Evolutionary conservation across 1,140 invertebrate species (phyloP), one percentile per base, ranked within the genome.

Genomic region (Sycophila sp.): DNA sequence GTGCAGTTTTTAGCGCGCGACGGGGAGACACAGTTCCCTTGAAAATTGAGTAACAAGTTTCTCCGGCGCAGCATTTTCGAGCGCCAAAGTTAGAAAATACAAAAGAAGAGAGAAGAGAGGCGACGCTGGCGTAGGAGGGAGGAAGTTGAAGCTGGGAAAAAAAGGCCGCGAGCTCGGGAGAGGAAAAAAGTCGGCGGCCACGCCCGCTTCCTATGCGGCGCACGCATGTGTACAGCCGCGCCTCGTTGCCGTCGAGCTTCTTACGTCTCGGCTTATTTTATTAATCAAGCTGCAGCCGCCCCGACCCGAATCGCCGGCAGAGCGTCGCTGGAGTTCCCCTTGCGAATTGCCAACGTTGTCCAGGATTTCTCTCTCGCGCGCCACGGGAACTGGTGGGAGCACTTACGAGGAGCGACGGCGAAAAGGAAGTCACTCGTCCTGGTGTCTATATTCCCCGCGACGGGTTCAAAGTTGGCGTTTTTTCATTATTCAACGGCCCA

Each of bases 291-390:
- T 38, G 15, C 19, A 53, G 53, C 60, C 55, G 13, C 24, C 60
- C 56, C 60, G 51, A 30, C 55, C 55, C 40, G 65, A 73, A 69
- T 64, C 22, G 60, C 56, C 53, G 73, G 73, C 73, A 72, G 75
- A 75, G n/a, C 69, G 71, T 59, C 49, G n/a, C n/a, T n/a, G n/a
- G n/a, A 76, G 75, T 71, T 73, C 75, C 60, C 76, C 73, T 77
- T 76, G 73, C 74, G 49, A 69, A 70, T 65, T 73, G 51, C 45
- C 68, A 72, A 77, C 64, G 67, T 60, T 49, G 71, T 36, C 34
- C 36, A 65, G 68, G 51, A 71, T 73, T 73, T 75, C 73, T 75
- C 55, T 32, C 34, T 38, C 28, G 47, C 58, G 62, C 13, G 47
- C 13, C 38, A 5, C 30, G 15, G n/a, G n/a, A n/a, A n/a, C n/a